These are phyloP conservation scores for Helleia helle DNA, from an alignment of 2,888 invertebrate species.

Conservation along the genomic window DNA sequence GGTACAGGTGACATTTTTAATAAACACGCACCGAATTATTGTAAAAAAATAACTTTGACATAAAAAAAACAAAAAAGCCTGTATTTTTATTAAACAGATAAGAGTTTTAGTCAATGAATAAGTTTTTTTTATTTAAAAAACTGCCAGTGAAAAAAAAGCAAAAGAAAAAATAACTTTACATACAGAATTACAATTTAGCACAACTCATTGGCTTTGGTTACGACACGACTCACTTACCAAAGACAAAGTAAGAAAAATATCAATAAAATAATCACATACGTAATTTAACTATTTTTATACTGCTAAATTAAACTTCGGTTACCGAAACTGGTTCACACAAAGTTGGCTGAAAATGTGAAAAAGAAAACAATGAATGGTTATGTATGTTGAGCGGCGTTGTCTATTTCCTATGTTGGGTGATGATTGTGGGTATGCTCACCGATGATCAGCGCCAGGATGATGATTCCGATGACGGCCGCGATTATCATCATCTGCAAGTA, in stretches of 20 bases:
- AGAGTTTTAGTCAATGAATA: neutral
- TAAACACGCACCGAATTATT: neutral
- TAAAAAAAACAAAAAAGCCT: neutral
- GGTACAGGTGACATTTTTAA: neutral
- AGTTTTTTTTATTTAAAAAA: neutral
- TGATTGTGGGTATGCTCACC: conserved; percentile 81
- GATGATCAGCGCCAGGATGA: conserved; percentile 90
- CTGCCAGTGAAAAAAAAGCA: neutral
- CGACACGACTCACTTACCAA: conserved; percentile 62
- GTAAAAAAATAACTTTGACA: neutral
- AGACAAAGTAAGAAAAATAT: conserved; percentile 51
- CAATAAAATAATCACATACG: conserved; percentile 49
- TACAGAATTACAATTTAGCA: conserved; percentile 10
- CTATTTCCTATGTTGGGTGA: too few relatives aligned
- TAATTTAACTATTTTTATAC: conserved; percentile 45
- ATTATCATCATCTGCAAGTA: conserved; percentile 89
- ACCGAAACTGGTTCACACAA: conserved; percentile 70
- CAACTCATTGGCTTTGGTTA: conserved; percentile 19
- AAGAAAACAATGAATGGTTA: conserved; percentile 51
- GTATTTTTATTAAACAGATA: neutral
- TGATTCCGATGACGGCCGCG: conserved; percentile 87
- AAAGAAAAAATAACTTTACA: too few relatives aligned
- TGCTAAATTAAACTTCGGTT: conserved; percentile 60
- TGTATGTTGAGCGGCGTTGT: too few relatives aligned
- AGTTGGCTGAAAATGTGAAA: conserved; percentile 70